Evolutionary conservation across 2,888 invertebrate species (phyloP), one percentile per base, ranked within the genome.

Genomic region (Drosophila subsilvestris): DNA sequence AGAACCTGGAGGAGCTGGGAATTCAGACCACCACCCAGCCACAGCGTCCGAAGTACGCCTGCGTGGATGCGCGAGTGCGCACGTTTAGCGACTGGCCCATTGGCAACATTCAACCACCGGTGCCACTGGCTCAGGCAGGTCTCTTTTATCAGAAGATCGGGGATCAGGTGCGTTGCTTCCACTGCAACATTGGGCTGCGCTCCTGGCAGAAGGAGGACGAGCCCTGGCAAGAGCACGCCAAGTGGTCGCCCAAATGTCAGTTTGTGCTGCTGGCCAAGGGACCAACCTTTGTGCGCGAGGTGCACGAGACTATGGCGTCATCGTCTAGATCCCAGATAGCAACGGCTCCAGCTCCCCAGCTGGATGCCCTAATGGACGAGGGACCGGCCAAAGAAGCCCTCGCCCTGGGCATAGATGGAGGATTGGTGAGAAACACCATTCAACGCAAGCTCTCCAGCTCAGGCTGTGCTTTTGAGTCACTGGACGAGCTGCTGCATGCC

Each of bases 161-260:
- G 50, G 96, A 96, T 91, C 95, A 95, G 92, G 94, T 94, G 71
- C 95, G 97, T 62, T 99, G 98, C 92, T 98, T 98, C 93, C 97
- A 97, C 93, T 99, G 99, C 92, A 97, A 97, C 91, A 98, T 98
- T 48, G 98, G 98, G 0, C 93, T 99, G 53, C 94, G 96, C 77
- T 96, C 96, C 90, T 99, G 98, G 98, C 96, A 97, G 91, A 94
- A 95, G 44, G 95, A 95, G 18, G 98, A 98, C 91, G 96, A 96
- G 89, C 98, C 98, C 0, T 98, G 98, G 98, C 94, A 95, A 59
- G 98, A 98, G 90, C 99, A 99, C 93, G 98, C 97, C 12, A 94
- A 95, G 84, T 98, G 98, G 98, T 98, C 97, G 93, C 96, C 97
- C 0, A 94, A 94, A 89, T 99, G 98, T 92, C 95, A 95, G 9